A percentile compares a stretch with the other conserved stretches of the same genome.
phyloP scores from a whole-genome alignment of 2,113 vertebrate genomes.

The Ciconia maguari region DNA sequence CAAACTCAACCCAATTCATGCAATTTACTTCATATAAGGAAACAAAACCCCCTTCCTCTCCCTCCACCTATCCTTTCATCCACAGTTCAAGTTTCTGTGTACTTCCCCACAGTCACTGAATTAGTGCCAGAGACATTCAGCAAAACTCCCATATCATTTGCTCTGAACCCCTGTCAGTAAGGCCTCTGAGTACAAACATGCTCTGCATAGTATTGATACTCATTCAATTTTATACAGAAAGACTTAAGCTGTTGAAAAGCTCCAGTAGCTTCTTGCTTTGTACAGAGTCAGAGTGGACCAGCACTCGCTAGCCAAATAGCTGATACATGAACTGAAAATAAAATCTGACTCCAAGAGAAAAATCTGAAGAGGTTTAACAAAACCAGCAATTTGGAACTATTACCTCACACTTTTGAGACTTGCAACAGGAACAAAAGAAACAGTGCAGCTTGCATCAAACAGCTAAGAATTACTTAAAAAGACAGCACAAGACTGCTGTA shows the following conservation, averaged over 20 bases:
- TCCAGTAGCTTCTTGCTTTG: neutral
- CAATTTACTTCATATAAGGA: neutral
- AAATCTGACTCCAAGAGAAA: neutral
- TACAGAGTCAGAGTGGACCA: neutral
- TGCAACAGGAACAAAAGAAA: neutral
- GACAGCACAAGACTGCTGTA: neutral
- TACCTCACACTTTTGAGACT: neutral
- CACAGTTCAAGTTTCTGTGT: neutral
- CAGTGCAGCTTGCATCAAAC: neutral
- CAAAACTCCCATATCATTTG: neutral
- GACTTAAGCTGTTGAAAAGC: neutral
- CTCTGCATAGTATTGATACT: neutral
- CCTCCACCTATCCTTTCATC: neutral
- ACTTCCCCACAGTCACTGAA: neutral
- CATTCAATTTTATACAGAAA: neutral
- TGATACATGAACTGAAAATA: neutral
- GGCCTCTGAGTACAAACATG: neutral
- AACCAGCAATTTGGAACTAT: neutral
- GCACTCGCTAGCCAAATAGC: neutral
- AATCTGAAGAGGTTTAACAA: neutral
- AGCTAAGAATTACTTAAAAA: neutral
- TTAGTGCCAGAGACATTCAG: neutral
- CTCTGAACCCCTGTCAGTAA: neutral
- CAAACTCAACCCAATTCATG: neutral
- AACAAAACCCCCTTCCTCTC: neutral